Percentiles rank a stretch among this genome's conserved stretches.
Evolutionary conservation across 2,113 vertebrate genomes (phyloP).

Genomic region (Leptocoma aspasia): DNA sequence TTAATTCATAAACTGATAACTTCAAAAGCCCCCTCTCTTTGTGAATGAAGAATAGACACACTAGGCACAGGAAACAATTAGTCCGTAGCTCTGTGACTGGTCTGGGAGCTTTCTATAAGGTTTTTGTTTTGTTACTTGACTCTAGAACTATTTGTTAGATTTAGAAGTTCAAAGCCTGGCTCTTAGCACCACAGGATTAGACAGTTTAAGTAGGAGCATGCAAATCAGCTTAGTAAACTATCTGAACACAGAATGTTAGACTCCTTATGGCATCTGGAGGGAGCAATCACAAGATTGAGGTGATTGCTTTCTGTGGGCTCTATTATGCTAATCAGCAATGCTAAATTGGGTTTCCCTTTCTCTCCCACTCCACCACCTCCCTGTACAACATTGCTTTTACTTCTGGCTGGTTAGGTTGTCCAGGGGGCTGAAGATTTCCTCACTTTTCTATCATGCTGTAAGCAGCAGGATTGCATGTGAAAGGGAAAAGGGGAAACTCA

Average conservation of each 20-base stretch:
- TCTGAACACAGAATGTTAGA: conserved; percentile 6
- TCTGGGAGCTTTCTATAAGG: not conserved
- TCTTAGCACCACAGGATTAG: conserved; percentile 7
- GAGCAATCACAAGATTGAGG: conserved; percentile 14
- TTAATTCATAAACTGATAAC: not conserved
- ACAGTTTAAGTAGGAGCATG: conserved; percentile 62
- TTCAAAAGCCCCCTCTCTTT: not conserved
- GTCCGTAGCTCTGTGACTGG: not conserved
- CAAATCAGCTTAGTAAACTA: conserved; percentile 58
- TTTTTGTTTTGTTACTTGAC: conserved; percentile 47
- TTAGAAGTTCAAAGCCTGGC: conserved; percentile 41
- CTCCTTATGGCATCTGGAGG: conserved; percentile 16
- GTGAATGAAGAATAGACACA: not conserved
- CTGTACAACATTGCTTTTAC: not conserved
- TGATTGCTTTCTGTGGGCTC: not conserved
- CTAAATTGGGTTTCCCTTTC: not conserved
- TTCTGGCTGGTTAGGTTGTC: not conserved
- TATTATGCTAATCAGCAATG: not conserved
- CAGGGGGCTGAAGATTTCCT: not conserved
- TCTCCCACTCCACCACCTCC: not conserved
- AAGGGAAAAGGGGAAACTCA: not conserved
- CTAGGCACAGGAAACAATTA: not conserved
- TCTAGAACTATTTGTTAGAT: conserved; percentile 46
- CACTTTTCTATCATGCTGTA: not conserved
- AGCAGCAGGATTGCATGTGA: not conserved